Percentiles rank a stretch among this genome's conserved stretches.
phyloP scores from a whole-genome alignment of 2,113 vertebrate genomes.

The Ammospiza nelsoni region DNA sequence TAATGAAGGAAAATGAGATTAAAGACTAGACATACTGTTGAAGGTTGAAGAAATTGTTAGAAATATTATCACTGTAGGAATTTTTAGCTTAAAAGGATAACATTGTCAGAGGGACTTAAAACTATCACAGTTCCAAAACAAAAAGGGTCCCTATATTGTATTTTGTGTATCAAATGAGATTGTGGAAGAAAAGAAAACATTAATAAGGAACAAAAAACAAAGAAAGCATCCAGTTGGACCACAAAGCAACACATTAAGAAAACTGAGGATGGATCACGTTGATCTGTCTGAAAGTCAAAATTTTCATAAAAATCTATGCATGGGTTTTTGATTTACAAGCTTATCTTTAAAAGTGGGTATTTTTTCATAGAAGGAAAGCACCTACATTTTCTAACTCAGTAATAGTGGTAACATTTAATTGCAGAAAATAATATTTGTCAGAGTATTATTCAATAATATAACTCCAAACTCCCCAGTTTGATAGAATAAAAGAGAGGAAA shows the following conservation, averaged over 20 bases:
- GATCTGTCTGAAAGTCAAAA: neutral
- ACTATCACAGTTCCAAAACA: slow-evolving; percentile 6
- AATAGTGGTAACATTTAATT: neutral
- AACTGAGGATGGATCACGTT: neutral
- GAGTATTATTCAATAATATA: neutral
- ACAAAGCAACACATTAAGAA: slow-evolving; percentile 3
- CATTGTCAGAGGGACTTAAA: slow-evolving; percentile 39
- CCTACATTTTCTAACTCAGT: neutral
- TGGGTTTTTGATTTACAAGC: neutral
- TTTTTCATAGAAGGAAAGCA: neutral
- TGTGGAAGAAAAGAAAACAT: neutral
- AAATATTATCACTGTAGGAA: neutral
- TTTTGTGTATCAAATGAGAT: neutral
- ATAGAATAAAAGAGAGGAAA: neutral
- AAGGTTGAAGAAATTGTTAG: slow-evolving; percentile 21
- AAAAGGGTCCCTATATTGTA: slow-evolving; percentile 31
- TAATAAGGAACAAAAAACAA: neutral
- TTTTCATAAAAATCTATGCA: neutral
- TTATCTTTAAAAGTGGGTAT: neutral
- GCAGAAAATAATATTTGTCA: neutral
- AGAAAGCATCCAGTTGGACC: neutral
- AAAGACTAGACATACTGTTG: slow-evolving; percentile 3
- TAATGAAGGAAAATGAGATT: slow-evolving; percentile 23
- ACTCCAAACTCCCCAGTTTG: neutral
- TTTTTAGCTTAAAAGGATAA: slow-evolving; percentile 48